Evolutionary conservation across 1,140 invertebrate species (phyloP).

Genomic region (Lysiphlebus fabarum): DNA sequence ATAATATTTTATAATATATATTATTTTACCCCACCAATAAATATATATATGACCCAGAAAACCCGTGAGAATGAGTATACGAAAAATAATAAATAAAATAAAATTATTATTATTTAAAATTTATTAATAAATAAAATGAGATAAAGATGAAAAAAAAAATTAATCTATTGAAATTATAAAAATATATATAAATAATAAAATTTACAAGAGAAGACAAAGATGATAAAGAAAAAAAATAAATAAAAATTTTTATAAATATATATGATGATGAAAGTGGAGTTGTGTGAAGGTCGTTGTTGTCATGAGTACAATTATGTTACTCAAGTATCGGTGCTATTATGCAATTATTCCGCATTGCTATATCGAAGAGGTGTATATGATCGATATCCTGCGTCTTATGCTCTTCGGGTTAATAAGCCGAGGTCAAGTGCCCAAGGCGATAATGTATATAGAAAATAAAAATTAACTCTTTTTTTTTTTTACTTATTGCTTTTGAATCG

Average conservation of each 20-base stretch:
- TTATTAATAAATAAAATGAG: too few relatives aligned
- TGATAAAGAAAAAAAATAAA: conserved; percentile 11
- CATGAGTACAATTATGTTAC: not conserved
- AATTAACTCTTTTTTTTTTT: too few relatives aligned
- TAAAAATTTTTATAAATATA: not conserved
- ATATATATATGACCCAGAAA: too few relatives aligned
- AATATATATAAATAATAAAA: conserved; percentile 4
- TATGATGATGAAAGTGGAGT: not conserved
- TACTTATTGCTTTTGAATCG: too few relatives aligned
- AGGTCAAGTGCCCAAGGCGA: conserved; percentile 22
- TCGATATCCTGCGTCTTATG: conserved; percentile 16
- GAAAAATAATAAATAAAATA: too few relatives aligned
- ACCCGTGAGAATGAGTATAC: too few relatives aligned
- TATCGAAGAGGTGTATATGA: conserved; percentile 19
- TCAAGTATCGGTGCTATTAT: conserved; percentile 21
- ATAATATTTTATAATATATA: too few relatives aligned
- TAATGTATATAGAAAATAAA: conserved; percentile 6
- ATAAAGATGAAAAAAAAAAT: not conserved
- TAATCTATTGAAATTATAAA: conserved; percentile 4
- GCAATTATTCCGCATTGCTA: conserved; percentile 23
- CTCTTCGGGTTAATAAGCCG: conserved; percentile 25
- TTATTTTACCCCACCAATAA: too few relatives aligned
- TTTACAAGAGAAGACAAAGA: not conserved
- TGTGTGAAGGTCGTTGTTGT: conserved; percentile 8
- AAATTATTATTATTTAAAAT: too few relatives aligned